Conservation (phyloP, 2,113 vertebrate species). For the Syngnathus floridae region DNA sequence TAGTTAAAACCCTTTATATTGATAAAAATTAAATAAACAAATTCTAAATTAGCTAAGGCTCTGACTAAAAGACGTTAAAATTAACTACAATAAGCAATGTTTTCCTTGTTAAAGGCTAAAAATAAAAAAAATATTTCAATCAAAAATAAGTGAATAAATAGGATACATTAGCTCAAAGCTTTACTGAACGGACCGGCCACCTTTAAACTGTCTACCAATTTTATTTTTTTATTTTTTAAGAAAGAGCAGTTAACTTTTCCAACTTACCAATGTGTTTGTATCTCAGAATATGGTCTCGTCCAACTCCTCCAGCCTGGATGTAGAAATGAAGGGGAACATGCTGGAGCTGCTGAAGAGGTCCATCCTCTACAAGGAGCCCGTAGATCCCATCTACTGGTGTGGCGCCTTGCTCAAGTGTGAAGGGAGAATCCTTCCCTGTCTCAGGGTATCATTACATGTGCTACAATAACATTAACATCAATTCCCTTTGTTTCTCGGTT, state of each 20-base stretch:
- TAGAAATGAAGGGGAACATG: constrained; percentile 47
- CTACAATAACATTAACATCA: not conserved
- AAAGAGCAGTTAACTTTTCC: not conserved
- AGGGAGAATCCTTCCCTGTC: constrained; percentile 61
- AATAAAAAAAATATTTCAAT: not conserved
- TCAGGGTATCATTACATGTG: constrained; percentile 47
- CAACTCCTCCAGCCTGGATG: constrained; percentile 48
- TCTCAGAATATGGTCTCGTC: constrained; percentile 49
- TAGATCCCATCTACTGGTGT: constrained; percentile 59
- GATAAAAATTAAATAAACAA: no score
- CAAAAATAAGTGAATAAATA: not conserved
- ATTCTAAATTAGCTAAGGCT: no score
- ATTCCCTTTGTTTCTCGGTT: not conserved
- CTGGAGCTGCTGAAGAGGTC: constrained; percentile 59
- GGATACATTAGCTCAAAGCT: not conserved
- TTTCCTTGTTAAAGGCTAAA: not conserved
- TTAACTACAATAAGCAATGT: no score
- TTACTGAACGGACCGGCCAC: not conserved
- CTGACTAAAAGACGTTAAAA: no score
- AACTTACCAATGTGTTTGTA: not conserved
- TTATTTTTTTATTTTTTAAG: not conserved
- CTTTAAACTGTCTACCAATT: not conserved
- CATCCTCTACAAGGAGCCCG: constrained; percentile 46
- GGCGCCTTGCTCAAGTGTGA: constrained; percentile 57
- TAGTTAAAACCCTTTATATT: no score